Evolutionary conservation across 2,888 invertebrate genomes (phyloP).

Genomic region (Pandemis heparana): DNA sequence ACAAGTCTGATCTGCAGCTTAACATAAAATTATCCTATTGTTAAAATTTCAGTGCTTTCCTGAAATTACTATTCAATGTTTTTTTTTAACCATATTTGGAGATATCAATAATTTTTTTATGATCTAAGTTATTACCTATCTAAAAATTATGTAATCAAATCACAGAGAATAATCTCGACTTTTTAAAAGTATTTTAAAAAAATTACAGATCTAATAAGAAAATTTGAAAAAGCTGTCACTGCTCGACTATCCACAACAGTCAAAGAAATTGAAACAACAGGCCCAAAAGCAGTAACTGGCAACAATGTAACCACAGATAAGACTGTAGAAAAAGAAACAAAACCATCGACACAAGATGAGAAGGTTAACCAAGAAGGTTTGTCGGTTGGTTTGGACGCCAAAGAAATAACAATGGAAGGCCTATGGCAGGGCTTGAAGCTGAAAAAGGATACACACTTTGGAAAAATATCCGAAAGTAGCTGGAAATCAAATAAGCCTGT

Average conservation of each 20-base stretch:
- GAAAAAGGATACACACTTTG: slow-evolving; percentile 74
- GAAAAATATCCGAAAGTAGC: slow-evolving; percentile 72
- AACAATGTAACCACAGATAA: slow-evolving; percentile 52
- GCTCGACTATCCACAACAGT: slow-evolving; percentile 52
- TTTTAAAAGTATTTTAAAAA: no score
- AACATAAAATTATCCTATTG: not conserved
- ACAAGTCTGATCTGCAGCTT: not conserved
- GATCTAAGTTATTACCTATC: no score
- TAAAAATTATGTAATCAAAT: no score
- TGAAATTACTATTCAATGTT: not conserved
- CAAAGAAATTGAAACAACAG: slow-evolving; percentile 50
- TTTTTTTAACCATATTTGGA: no score
- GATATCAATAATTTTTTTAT: no score
- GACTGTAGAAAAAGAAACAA: slow-evolving; percentile 44
- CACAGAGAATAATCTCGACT: no score
- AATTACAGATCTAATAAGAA: slow-evolving; percentile 66
- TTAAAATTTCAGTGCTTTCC: not conserved
- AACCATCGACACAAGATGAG: slow-evolving; percentile 40
- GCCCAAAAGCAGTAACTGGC: slow-evolving; percentile 53
- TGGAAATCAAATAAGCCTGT: slow-evolving; percentile 75
- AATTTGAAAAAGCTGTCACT: slow-evolving; percentile 68
- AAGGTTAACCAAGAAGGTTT: slow-evolving; percentile 54
- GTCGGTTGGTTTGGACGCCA: slow-evolving; percentile 63
- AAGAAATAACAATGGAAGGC: slow-evolving; percentile 71
- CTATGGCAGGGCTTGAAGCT: slow-evolving; percentile 73